These are phyloP conservation scores for Eufriesea mexicana DNA, from an alignment of 1,140 invertebrate genomes.

Conservation along the genomic window DNA sequence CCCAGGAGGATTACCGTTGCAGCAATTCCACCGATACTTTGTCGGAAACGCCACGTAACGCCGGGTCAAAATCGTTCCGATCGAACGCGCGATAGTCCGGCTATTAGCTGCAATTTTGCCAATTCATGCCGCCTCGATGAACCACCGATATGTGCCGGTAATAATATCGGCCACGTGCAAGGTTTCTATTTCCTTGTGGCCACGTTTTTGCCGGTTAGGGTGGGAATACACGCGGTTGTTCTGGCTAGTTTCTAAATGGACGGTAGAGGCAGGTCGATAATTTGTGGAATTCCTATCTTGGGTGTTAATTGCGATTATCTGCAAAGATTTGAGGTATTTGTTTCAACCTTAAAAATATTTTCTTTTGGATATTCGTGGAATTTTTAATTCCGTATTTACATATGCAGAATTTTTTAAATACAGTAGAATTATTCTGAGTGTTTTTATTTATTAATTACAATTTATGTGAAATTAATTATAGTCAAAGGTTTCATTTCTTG, in stretches of 20 bases:
- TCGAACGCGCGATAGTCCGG: constrained; percentile 16
- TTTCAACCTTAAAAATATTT: no score
- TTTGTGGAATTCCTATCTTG: not conserved
- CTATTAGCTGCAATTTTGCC: constrained; percentile 40
- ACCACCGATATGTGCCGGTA: not conserved
- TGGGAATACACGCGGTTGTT: not conserved
- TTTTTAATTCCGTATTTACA: no score
- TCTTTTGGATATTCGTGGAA: no score
- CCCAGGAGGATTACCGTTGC: not conserved
- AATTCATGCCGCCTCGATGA: constrained; percentile 2
- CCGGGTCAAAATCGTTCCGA: not conserved
- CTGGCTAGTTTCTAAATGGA: not conserved
- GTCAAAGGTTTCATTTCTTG: no score
- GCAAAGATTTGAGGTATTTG: no score
- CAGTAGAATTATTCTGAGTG: no score
- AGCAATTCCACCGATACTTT: constrained; percentile 40
- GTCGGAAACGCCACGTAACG: constrained; percentile 16
- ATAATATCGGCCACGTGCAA: not conserved
- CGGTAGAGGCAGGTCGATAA: not conserved
- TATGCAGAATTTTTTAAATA: no score
- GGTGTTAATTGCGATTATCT: no score
- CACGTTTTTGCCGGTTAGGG: not conserved
- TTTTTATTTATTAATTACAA: no score
- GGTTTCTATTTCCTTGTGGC: not conserved
- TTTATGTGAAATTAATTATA: no score